These are phyloP conservation scores for Hoplodrina blanda DNA, from an alignment of 2,888 invertebrate species.

Conservation along the genomic window DNA sequence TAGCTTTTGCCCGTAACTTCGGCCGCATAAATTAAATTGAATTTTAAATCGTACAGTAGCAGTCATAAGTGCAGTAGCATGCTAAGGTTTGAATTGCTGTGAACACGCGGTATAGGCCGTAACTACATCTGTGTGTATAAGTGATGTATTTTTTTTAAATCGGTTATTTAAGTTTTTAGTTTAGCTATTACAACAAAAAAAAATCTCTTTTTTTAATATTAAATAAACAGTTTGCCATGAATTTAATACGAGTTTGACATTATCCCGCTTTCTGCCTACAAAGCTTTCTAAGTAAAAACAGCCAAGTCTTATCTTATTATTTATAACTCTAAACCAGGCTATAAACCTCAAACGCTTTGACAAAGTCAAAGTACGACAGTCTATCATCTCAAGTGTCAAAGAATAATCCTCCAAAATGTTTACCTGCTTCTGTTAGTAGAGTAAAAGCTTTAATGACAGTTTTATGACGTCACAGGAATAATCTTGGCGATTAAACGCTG, in stretches of 20 bases:
- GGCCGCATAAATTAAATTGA: no score
- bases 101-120: no score
- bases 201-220: no score
- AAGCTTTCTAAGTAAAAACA: neutral
- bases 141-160: no score
- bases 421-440: conserved; percentile 27
- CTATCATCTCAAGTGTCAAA: conserved; percentile 30
- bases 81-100: no score
- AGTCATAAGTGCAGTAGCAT: no score
- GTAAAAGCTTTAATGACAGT: conserved; percentile 43
- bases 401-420: conserved; percentile 32
- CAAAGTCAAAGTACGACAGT: conserved; percentile 8
- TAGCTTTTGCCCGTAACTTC: no score
- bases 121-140: no score
- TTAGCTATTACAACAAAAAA: no score
- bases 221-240: neutral
- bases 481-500: conserved; percentile 52
- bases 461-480: conserved; percentile 53
- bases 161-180: no score
- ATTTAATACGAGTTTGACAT: conserved; percentile 3
- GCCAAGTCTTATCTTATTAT: neutral
- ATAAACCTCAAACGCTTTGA: conserved; percentile 11
- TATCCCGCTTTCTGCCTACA: neutral
- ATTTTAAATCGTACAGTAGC: no score
- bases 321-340: neutral